Conservation (phyloP, 2,888 invertebrate species). For the Drosophila lacicola region DNA sequence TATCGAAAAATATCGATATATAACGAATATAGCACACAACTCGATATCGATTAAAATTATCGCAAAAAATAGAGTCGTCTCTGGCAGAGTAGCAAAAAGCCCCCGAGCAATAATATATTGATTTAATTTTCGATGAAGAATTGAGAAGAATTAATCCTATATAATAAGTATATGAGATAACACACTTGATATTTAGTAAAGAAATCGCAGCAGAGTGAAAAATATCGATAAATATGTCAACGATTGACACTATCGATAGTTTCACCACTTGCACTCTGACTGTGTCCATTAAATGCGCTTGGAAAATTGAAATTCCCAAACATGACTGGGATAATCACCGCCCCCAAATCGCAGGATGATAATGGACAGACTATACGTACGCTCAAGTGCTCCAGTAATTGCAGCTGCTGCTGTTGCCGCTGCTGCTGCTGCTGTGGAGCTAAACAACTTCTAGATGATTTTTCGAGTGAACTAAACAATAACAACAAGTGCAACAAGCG, state of each 20-base stretch:
- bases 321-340: conserved; percentile 44
- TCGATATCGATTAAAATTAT: too few relatives aligned
- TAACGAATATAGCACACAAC: too few relatives aligned
- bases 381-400: conserved; percentile 53
- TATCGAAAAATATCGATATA: too few relatives aligned
- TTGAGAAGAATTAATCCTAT: too few relatives aligned
- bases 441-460: conserved; percentile 61
- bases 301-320: conserved; percentile 66
- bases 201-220: background rate
- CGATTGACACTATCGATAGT: background rate
- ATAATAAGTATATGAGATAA: too few relatives aligned
- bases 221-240: background rate
- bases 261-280: background rate
- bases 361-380: conserved; percentile 21
- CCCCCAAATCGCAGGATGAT: conserved; percentile 35
- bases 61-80: too few relatives aligned
- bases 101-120: too few relatives aligned
- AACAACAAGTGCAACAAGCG: conserved; percentile 14
- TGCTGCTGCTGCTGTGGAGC: conserved; percentile 35
- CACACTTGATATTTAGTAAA: too few relatives aligned
- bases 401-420: conserved; percentile 36
- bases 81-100: too few relatives aligned
- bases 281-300: conserved; percentile 21
- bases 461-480: conserved; percentile 37
- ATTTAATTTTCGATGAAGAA: too few relatives aligned